A percentile compares a stretch with the other conserved stretches of the same genome.
phyloP scores from a whole-genome alignment of 1,140 invertebrate species.

The Dreissena rostriformis region DNA sequence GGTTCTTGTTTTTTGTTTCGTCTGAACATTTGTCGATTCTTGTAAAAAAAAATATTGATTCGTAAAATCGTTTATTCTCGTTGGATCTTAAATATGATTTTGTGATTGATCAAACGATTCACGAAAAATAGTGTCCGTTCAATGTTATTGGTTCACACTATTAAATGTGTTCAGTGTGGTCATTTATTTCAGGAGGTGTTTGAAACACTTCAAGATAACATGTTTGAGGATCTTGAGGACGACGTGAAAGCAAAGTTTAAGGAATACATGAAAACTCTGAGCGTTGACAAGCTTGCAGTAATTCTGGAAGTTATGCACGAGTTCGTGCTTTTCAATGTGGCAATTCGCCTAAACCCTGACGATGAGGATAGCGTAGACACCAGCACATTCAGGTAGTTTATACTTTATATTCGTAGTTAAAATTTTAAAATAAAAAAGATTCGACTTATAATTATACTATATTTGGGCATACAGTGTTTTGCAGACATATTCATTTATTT shows the following conservation, averaged over 20 bases:
- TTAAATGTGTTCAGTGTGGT: neutral
- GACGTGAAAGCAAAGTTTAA: neutral
- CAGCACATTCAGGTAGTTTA: constrained; percentile 7
- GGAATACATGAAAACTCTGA: constrained; percentile 39
- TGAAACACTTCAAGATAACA: constrained; percentile 15
- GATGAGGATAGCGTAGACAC: constrained; percentile 35
- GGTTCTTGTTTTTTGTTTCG: no score
- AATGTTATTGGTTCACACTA: neutral
- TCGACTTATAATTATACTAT: no score
- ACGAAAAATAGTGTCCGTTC: neutral
- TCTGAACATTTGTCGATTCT: no score
- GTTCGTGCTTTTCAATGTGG: constrained; percentile 25
- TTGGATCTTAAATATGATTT: neutral
- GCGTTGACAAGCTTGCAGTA: constrained; percentile 24
- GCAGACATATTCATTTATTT: no score
- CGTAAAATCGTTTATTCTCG: no score
- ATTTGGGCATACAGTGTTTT: no score
- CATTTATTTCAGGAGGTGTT: constrained; percentile 33
- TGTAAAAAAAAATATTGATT: no score
- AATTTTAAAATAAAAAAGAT: no score
- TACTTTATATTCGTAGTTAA: neutral
- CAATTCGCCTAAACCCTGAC: constrained; percentile 18
- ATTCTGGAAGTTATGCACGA: constrained; percentile 41
- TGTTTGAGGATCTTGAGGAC: constrained; percentile 22
- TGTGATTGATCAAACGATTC: neutral